Base-by-base conservation (phyloP, 30 jellyfish, hydroid and myxozoan genomes). In the Sanderia malayensis region DNA sequence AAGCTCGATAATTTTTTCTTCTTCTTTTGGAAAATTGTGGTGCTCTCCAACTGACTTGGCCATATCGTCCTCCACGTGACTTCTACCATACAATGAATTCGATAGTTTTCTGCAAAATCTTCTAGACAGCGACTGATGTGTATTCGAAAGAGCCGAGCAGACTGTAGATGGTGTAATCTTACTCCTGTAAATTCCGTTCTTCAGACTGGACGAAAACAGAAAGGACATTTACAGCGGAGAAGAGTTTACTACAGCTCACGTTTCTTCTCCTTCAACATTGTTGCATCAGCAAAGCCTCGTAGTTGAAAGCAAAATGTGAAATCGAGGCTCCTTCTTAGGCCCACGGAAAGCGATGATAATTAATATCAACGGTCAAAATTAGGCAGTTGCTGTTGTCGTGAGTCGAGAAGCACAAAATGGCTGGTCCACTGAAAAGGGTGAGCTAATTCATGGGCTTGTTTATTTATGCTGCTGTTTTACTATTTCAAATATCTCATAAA, bases 11-110 rank as follows among this genome's bases (percentile, higher is more conserved):
- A 92, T 68, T 2, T 65, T 23, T 53, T 92, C 99, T 61, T 92
- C 99, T 44, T 90, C 95, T 61, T 84, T 84, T 8, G 98, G 98
- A 65, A 90, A 90, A 72, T 90, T 79, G 71, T 82, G 73, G 58
- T 61, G 61, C 26, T 90, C 98, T 31, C 89, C 93, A 2, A 76
- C 93, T 4, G 87, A 58, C 46, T 88, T 88, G 10, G 97, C 93
- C 97, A 88, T 88, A 4, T 44, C 81, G 27, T 69, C 67, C 2
- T 65, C 76, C 13, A 55, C 24, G 1, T 57, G 55, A n/a, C n/a
- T n/a, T 25, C 73, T 52, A 19, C 53, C 89, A 30, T 67, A 73
- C 20, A 61, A 20, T 13, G 71, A 11, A 11, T 49, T 49, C 7
- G 27, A 2, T 49, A 49, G 18, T 49, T 24, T 18, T 49, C 64